Evolutionary conservation across 2,113 vertebrate genomes (phyloP).

Genomic region (Neolamprologus toae): DNA sequence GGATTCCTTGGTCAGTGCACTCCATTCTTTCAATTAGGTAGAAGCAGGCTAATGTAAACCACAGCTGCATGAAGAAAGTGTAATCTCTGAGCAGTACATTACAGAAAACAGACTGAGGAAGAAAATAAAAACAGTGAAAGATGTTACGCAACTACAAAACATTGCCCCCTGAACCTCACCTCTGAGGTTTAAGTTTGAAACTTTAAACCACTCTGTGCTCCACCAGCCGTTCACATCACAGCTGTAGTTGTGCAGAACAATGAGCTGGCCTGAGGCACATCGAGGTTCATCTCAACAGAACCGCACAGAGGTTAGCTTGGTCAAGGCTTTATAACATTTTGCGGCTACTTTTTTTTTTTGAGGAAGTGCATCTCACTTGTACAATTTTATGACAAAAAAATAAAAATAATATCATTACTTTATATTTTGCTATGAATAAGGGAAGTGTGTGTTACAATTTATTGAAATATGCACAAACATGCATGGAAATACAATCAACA

Average conservation of each 20-base stretch:
- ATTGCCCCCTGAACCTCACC: conserved; percentile 29
- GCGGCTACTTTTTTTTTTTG: neutral
- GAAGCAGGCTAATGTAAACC: neutral
- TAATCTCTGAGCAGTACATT: neutral
- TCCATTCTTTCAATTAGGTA: neutral
- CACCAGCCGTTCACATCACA: neutral
- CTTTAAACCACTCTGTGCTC: neutral
- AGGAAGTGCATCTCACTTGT: neutral
- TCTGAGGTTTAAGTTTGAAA: neutral
- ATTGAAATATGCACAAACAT: neutral
- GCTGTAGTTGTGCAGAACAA: neutral
- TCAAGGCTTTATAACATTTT: neutral
- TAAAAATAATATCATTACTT: neutral
- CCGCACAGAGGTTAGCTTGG: neutral
- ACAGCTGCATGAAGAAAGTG: neutral
- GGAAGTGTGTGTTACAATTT: neutral
- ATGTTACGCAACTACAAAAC: neutral
- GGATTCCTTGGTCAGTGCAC: neutral
- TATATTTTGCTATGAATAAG: neutral
- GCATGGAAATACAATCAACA: neutral
- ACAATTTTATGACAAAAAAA: neutral
- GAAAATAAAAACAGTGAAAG: neutral
- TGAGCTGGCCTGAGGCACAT: neutral
- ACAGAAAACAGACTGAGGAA: neutral
- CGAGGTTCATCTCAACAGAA: neutral